Evolutionary conservation across 92 coral and sea anemone genomes (phyloP).

Genomic region (Siderastrea siderea): DNA sequence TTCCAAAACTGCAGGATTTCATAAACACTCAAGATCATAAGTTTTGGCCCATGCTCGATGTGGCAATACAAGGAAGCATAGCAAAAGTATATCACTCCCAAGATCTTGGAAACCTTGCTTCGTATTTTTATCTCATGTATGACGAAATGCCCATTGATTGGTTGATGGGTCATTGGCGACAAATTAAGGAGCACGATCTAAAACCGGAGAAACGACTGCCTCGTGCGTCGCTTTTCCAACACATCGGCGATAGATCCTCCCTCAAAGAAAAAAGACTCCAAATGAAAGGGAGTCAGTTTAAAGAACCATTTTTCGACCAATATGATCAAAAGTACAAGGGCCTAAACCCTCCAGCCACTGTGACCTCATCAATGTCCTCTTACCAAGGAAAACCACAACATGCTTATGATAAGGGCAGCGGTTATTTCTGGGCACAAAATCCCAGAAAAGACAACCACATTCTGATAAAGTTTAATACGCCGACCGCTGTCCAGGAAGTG

Average conservation of each 20-base stretch:
- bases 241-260: constrained; percentile 68
- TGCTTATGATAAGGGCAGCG: constrained; percentile 72
- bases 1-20: constrained; percentile 70
- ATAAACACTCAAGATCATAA: constrained; percentile 51
- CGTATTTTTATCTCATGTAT: too few species aligned
- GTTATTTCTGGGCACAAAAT: constrained; percentile 65
- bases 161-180: too few species aligned
- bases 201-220: neutral
- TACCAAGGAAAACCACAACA: constrained; percentile 43
- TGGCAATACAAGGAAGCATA: constrained; percentile 61
- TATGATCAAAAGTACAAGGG: constrained; percentile 73
- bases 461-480: constrained; percentile 32
- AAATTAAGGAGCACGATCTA: neutral
- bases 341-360: constrained; percentile 65
- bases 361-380: constrained; percentile 18
- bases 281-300: neutral
- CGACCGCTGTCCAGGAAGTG: constrained; percentile 39
- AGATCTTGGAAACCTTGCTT: constrained; percentile 67
- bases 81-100: constrained; percentile 69
- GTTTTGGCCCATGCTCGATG: constrained; percentile 69
- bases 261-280: constrained; percentile 31
- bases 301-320: constrained; percentile 46
- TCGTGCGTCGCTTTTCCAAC: constrained; percentile 42
- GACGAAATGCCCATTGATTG: too few species aligned
- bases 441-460: constrained; percentile 38